These are phyloP conservation scores for Charadrius vociferus DNA, from an alignment of 2,113 vertebrate genomes.

Conservation along the genomic window DNA sequence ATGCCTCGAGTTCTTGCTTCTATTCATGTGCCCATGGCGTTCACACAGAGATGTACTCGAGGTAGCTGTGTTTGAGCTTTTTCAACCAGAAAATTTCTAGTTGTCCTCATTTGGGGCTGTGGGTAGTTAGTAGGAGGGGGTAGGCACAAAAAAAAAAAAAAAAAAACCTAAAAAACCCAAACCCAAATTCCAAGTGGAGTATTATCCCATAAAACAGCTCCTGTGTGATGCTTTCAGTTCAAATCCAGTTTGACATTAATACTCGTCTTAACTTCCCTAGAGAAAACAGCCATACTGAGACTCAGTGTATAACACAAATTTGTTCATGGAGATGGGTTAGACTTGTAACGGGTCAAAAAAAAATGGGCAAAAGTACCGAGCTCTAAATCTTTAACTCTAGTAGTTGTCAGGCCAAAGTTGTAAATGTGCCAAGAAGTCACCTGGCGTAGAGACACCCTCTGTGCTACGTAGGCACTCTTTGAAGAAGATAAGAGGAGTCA, in stretches of 20 bases:
- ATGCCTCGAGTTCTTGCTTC: not conserved
- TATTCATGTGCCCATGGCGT: not conserved
- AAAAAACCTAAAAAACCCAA: not conserved
- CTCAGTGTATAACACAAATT: not conserved
- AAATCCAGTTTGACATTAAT: conserved; percentile 32
- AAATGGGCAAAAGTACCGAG: not conserved
- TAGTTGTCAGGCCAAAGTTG: not conserved
- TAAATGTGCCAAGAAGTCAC: not conserved
- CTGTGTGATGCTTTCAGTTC: conserved; percentile 27
- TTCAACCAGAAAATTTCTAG: conserved; percentile 34
- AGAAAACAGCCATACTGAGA: not conserved
- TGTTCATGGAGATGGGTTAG: not conserved
- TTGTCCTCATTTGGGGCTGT: not conserved
- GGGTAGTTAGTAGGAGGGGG: not conserved
- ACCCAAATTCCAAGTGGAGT: not conserved
- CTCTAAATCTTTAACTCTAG: not conserved
- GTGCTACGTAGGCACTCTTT: not conserved
- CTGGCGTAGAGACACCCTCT: not conserved
- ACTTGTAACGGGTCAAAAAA: not conserved
- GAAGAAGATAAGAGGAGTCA: not conserved
- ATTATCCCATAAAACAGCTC: not conserved
- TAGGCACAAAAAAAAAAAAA: not conserved
- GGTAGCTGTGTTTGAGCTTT: not conserved
- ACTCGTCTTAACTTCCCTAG: not conserved
- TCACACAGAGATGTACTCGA: not conserved